A percentile compares a stretch with the other conserved stretches of the same genome.
Evolutionary conservation across 2,888 invertebrate genomes (phyloP).

Genomic region (Himalopsyche japonica): DNA sequence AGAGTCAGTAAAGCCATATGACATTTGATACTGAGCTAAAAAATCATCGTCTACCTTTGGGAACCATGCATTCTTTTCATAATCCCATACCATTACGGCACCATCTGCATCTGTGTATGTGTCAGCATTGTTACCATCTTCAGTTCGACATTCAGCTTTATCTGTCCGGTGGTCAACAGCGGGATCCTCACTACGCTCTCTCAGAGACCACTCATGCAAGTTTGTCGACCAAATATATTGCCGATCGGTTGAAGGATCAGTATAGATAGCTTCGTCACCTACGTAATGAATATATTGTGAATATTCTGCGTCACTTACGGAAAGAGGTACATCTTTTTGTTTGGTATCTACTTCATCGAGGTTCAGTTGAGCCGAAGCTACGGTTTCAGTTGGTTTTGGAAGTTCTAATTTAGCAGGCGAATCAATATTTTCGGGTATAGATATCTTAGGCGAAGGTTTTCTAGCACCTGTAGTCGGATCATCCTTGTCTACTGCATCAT

Average conservation of each 20-base stretch:
- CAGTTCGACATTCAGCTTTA: conserved; percentile 39
- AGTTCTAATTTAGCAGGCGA: neutral
- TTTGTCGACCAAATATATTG: conserved; percentile 68
- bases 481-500: neutral
- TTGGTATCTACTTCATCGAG: neutral
- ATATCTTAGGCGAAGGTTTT: neutral
- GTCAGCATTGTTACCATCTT: conserved; percentile 70
- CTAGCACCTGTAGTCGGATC: neutral
- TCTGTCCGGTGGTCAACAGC: conserved; percentile 32
- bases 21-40: conserved; percentile 94
- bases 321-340: neutral
- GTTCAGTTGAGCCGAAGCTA: neutral
- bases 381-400: neutral
- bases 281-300: conserved; percentile 62
- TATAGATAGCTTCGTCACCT: conserved; percentile 72
- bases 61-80: conserved; percentile 90
- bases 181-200: conserved; percentile 42
- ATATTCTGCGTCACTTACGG: conserved; percentile 5
- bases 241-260: conserved; percentile 70
- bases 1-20: conserved; percentile 82
- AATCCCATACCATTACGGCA: conserved; percentile 89
- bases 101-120: conserved; percentile 87
- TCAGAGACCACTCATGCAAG: conserved; percentile 58
- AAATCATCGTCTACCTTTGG: conserved; percentile 97
- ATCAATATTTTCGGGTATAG: neutral